A percentile compares a stretch with the other conserved stretches of the same genome.
Evolutionary conservation across 2,113 vertebrate species (phyloP).

Genomic region (Zosterops borbonicus): DNA sequence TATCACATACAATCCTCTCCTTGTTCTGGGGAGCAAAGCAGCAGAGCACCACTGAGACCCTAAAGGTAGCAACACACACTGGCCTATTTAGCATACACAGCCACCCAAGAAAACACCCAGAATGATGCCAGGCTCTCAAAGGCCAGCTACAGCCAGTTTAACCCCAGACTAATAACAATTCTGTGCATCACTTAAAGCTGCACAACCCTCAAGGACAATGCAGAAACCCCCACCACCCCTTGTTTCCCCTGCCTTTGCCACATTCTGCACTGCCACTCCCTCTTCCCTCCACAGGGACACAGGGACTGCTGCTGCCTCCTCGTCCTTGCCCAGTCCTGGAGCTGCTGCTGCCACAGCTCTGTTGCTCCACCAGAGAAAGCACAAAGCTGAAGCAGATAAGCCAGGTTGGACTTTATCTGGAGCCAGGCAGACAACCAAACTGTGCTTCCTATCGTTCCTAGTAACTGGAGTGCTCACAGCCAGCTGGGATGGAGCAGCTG

Average conservation of each 20-base stretch:
- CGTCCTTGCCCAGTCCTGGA: neutral
- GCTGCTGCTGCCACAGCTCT: neutral
- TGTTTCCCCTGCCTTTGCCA: neutral
- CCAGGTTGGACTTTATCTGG: neutral
- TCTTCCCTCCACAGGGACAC: neutral
- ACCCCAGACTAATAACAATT: neutral
- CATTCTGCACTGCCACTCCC: too few species aligned
- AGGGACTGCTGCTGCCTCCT: neutral
- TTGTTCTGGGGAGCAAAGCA: neutral
- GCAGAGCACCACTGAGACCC: neutral
- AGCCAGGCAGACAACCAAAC: neutral
- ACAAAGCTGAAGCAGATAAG: neutral
- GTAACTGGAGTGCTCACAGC: neutral
- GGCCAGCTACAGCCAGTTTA: neutral
- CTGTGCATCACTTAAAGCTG: neutral
- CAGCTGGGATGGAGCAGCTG: neutral
- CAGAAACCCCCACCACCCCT: neutral
- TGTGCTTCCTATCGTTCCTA: neutral
- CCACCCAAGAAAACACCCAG: neutral
- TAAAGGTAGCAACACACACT: neutral
- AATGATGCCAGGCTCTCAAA: neutral
- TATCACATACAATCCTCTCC: slow-evolving; percentile 23
- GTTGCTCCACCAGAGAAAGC: neutral
- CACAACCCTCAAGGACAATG: neutral
- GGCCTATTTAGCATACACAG: neutral